Conservation (phyloP, 1,140 invertebrate genomes). For the Onthophagus taurus region DNA sequence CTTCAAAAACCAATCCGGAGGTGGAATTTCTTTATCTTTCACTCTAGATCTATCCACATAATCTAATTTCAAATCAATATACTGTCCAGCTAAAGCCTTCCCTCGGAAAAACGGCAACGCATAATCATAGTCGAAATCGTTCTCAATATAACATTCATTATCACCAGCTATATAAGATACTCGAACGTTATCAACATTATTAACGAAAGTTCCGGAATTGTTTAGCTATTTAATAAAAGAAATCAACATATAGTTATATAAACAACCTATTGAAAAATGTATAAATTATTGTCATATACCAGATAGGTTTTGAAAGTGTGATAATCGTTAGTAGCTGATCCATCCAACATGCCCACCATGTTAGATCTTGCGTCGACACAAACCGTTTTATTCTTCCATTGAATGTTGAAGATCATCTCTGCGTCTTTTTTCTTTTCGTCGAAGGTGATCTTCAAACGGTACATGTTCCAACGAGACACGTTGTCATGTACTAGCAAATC, state of each 20-base stretch:
- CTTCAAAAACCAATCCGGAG: conserved; percentile 34
- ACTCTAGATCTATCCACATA: not conserved
- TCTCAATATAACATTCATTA: conserved; percentile 31
- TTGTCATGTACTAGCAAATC: too few relatives aligned
- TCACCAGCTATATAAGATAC: conserved; percentile 30
- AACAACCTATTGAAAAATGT: not conserved
- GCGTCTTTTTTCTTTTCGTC: conserved; percentile 30
- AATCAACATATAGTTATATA: not conserved
- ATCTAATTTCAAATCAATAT: conserved; percentile 30
- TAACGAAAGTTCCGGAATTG: conserved; percentile 30
- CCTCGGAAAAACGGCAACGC: conserved; percentile 30
- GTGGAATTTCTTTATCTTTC: conserved; percentile 6
- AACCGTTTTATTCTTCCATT: conserved; percentile 34
- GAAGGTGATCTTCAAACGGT: too few relatives aligned
- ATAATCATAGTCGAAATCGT: conserved; percentile 29
- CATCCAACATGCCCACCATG: conserved; percentile 35
- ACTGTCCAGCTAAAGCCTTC: conserved; percentile 28
- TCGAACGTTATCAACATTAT: conserved; percentile 32
- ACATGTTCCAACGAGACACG: too few relatives aligned
- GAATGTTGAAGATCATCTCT: conserved; percentile 35
- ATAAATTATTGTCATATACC: conserved; percentile 21
- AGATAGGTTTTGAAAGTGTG: conserved; percentile 37
- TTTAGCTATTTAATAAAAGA: conserved; percentile 27
- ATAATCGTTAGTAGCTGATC: conserved; percentile 33
- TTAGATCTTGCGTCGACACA: conserved; percentile 31